Conservation (phyloP, 2,888 invertebrate genomes). For the Tinea pellionella region DNA sequence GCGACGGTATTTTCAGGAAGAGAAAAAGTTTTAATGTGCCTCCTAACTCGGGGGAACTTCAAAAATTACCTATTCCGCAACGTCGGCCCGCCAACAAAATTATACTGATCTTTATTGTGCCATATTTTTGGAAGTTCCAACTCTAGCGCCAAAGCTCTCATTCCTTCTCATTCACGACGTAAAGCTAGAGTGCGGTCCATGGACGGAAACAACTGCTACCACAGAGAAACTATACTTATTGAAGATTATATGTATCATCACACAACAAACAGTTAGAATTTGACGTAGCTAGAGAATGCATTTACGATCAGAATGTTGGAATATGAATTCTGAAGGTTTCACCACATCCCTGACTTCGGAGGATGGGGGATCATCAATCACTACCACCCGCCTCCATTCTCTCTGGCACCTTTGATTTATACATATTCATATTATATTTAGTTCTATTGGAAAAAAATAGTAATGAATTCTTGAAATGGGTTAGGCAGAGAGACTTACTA, state of each 20-base stretch:
- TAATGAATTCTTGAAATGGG: too few species aligned
- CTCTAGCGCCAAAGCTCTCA: neutral
- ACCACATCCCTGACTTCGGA: slow-evolving; percentile 15
- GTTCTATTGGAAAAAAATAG: neutral
- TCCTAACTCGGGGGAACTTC: slow-evolving; percentile 20
- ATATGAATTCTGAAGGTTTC: slow-evolving; percentile 11
- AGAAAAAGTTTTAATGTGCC: slow-evolving; percentile 29
- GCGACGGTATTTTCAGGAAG: slow-evolving; percentile 18
- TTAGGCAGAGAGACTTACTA: too few species aligned
- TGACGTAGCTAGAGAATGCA: slow-evolving; percentile 22
- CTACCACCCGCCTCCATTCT: neutral
- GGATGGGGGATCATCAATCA: slow-evolving; percentile 31
- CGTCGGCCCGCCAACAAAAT: slow-evolving; percentile 27
- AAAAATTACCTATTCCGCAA: slow-evolving; percentile 28
- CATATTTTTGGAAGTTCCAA: slow-evolving; percentile 20
- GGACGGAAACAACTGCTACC: too few species aligned
- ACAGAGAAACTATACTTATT: too few species aligned
- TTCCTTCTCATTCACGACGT: too few species aligned
- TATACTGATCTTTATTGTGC: slow-evolving; percentile 35
- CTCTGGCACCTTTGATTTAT: neutral
- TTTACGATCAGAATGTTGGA: slow-evolving; percentile 23
- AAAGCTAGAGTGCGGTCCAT: too few species aligned
- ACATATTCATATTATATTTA: neutral
- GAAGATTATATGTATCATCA: too few species aligned
- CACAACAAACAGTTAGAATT: neutral